These are phyloP conservation scores for Hirtodrosophila trivittata DNA, from an alignment of 2,888 invertebrate genomes.

Conservation along the genomic window DNA sequence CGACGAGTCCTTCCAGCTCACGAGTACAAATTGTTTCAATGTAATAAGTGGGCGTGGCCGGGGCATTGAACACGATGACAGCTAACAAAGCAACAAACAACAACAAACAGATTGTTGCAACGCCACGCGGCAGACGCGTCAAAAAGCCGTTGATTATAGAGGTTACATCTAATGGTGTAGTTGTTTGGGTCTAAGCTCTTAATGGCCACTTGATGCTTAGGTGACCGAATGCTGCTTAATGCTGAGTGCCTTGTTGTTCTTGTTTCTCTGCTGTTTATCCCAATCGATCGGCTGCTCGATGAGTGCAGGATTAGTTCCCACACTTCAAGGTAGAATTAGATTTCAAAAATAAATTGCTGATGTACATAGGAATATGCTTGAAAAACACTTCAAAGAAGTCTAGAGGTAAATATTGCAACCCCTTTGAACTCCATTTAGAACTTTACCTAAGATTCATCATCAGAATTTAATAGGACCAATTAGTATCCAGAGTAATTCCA, in stretches of 20 bases:
- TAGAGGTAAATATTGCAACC: no score
- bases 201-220: constrained; percentile 73
- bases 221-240: constrained; percentile 13
- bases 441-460: no score
- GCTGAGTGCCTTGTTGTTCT: constrained; percentile 6
- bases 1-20: constrained; percentile 20
- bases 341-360: no score
- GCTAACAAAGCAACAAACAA: constrained; percentile 40
- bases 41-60: constrained; percentile 69
- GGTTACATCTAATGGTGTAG: constrained; percentile 56
- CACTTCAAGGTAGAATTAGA: constrained; percentile 1
- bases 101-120: constrained; percentile 22
- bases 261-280: background rate
- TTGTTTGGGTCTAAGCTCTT: constrained; percentile 67
- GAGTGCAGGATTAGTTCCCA: constrained; percentile 32
- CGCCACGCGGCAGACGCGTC: constrained; percentile 64
- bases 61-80: constrained; percentile 38
- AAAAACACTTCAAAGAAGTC: no score
- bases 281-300: constrained; percentile 1
- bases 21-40: constrained; percentile 65
- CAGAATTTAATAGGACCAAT: no score
- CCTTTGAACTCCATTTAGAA: no score
- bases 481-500: no score
- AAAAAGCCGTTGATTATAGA: constrained; percentile 77
- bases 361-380: no score